phyloP scores from a whole-genome alignment of 2,113 vertebrate species.

The Alethe diademata region DNA sequence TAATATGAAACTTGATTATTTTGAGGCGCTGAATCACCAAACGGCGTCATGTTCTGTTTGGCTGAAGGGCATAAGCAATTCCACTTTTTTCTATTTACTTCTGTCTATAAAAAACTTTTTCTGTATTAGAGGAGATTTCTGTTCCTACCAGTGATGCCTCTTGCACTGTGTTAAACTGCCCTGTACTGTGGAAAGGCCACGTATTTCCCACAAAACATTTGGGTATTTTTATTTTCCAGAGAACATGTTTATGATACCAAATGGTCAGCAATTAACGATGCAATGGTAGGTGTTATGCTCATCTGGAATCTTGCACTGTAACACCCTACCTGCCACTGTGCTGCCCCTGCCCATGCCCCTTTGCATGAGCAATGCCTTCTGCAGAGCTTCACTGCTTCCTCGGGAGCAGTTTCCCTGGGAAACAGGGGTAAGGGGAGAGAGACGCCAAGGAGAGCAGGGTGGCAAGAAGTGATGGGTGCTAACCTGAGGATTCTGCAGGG shows the following conservation, averaged over 20 bases:
- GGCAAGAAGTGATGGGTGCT: not conserved
- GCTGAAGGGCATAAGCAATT: conserved; percentile 23
- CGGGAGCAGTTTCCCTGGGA: not conserved
- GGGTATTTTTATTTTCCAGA: not conserved
- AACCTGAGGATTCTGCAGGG: not conserved
- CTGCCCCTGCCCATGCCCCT: not conserved
- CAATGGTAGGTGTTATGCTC: rapidly evolving
- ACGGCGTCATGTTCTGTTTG: conserved; percentile 9
- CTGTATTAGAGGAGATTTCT: not conserved
- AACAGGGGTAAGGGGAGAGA: not conserved
- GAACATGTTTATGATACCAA: not conserved
- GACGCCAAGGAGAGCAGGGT: not conserved
- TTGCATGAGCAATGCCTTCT: not conserved
- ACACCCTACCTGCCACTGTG: not conserved
- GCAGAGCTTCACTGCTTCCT: not conserved
- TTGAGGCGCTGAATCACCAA: conserved; percentile 4
- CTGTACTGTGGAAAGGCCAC: not conserved
- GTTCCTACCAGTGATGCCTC: not conserved
- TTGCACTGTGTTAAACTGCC: not conserved
- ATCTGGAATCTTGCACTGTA: not conserved
- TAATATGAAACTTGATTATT: conserved; percentile 23
- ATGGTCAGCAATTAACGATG: not conserved
- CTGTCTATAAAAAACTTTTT: not conserved
- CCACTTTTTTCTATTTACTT: not conserved
- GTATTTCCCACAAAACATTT: not conserved